Evolutionary conservation across 1,140 invertebrate species (phyloP).

Genomic region (Zaprionus capensis): DNA sequence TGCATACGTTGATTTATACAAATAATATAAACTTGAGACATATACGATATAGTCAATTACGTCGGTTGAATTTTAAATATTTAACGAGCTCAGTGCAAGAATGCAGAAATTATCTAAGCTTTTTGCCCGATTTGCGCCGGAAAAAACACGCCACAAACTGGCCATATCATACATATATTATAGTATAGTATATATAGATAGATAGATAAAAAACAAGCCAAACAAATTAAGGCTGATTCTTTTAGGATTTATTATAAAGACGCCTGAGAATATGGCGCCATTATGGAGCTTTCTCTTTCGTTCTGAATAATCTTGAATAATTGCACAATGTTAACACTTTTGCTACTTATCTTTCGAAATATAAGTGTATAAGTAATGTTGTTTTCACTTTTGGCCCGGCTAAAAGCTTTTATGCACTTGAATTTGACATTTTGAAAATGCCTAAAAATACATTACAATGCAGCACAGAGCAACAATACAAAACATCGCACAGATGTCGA

Average conservation of each 20-base stretch:
- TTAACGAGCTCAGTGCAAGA: conserved; percentile 27
- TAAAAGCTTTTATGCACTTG: conserved; percentile 61
- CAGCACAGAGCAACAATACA: conserved; percentile 3
- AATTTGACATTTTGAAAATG: conserved; percentile 68
- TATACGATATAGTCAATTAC: conserved; percentile 34
- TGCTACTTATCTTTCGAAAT: conserved; percentile 19
- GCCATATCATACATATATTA: conserved; percentile 29
- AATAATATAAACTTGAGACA: conserved; percentile 24
- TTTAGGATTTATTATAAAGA: conserved; percentile 42
- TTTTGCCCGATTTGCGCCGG: conserved; percentile 21
- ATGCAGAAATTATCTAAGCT: conserved; percentile 49
- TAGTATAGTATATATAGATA: conserved; percentile 37
- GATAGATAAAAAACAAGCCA: conserved; percentile 62
- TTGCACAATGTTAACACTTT: conserved; percentile 38
- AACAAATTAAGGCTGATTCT: conserved; percentile 47
- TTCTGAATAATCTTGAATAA: conserved; percentile 36
- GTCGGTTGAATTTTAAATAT: conserved; percentile 33
- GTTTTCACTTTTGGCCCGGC: neutral
- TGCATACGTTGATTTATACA: conserved; percentile 34
- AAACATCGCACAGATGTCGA: conserved; percentile 18
- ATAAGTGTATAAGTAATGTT: neutral
- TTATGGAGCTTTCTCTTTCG: conserved; percentile 53
- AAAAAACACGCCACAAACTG: conserved; percentile 58
- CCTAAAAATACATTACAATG: conserved; percentile 54
- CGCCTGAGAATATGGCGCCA: conserved; percentile 45